Conservation (phyloP, 2,113 vertebrate species). For the Plotosus lineatus region DNA sequence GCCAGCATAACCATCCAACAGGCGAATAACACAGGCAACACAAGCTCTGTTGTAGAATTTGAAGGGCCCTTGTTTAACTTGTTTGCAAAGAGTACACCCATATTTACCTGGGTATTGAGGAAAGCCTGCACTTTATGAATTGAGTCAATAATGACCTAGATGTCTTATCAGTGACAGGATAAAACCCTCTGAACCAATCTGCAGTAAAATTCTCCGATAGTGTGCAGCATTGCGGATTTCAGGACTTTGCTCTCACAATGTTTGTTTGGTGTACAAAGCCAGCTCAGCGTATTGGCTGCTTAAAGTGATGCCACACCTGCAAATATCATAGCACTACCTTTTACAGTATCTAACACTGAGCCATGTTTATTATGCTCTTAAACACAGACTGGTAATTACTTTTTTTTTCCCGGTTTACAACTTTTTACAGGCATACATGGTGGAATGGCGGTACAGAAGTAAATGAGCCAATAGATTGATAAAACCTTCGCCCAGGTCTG, state of each 20-base stretch:
- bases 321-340: background rate
- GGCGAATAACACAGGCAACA: background rate
- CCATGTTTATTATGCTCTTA: constrained; percentile 38
- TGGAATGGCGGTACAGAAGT: background rate
- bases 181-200: constrained; percentile 23
- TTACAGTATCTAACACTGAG: constrained; percentile 17
- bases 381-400: background rate
- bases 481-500: background rate
- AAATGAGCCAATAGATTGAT: background rate
- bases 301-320: constrained; percentile 33
- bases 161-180: constrained; percentile 52
- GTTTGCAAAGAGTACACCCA: constrained; percentile 29
- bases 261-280: constrained; percentile 35
- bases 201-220: constrained; percentile 45
- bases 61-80: constrained; percentile 34
- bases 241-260: constrained; percentile 41
- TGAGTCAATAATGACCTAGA: constrained; percentile 41
- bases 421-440: background rate
- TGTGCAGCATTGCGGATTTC: constrained; percentile 20
- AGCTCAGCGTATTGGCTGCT: constrained; percentile 4
- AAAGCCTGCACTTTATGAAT: constrained; percentile 37
- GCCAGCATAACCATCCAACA: background rate
- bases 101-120: constrained; percentile 42
- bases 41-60: constrained; percentile 19
- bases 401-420: background rate